Evolutionary conservation across 2,888 invertebrate species (phyloP).

Genomic region (Cotesia congregata): DNA sequence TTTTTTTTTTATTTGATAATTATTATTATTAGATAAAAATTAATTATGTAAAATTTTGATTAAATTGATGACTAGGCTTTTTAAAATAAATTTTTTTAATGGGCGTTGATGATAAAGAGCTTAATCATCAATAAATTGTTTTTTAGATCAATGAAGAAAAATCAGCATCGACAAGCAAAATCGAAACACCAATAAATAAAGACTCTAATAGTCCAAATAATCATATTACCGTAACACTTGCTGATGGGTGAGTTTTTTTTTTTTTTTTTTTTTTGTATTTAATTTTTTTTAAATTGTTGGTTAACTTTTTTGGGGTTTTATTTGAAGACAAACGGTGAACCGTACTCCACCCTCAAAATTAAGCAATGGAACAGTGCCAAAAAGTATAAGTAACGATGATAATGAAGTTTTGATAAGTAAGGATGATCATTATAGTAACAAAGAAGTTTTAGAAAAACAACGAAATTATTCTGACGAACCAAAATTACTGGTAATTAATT

Average conservation of each 20-base stretch:
- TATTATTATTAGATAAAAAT: no score
- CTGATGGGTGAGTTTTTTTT: slow-evolving; percentile 41
- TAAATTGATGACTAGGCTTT: no score
- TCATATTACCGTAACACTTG: slow-evolving; percentile 67
- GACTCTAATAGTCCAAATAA: slow-evolving; percentile 59
- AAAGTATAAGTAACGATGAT: slow-evolving; percentile 55
- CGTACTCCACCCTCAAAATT: slow-evolving; percentile 59
- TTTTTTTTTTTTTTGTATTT: neutral
- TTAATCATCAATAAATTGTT: slow-evolving; percentile 10
- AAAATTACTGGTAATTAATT: slow-evolving; percentile 60
- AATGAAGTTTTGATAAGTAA: slow-evolving; percentile 49
- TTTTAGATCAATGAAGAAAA: slow-evolving; percentile 64
- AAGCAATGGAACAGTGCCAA: slow-evolving; percentile 67
- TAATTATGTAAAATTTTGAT: no score
- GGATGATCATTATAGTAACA: slow-evolving; percentile 47
- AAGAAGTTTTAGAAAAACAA: slow-evolving; percentile 61
- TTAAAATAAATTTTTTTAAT: neutral
- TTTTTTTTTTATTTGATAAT: no score
- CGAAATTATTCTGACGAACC: slow-evolving; percentile 63
- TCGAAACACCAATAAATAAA: slow-evolving; percentile 64
- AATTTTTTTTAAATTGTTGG: slow-evolving; percentile 33
- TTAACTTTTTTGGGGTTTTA: slow-evolving; percentile 4
- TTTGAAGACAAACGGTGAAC: slow-evolving; percentile 43
- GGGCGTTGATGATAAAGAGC: neutral
- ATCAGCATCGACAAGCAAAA: slow-evolving; percentile 70